These are phyloP conservation scores for Pollicipes pollicipes DNA, from an alignment of 1,140 invertebrate species.

Conservation along the genomic window DNA sequence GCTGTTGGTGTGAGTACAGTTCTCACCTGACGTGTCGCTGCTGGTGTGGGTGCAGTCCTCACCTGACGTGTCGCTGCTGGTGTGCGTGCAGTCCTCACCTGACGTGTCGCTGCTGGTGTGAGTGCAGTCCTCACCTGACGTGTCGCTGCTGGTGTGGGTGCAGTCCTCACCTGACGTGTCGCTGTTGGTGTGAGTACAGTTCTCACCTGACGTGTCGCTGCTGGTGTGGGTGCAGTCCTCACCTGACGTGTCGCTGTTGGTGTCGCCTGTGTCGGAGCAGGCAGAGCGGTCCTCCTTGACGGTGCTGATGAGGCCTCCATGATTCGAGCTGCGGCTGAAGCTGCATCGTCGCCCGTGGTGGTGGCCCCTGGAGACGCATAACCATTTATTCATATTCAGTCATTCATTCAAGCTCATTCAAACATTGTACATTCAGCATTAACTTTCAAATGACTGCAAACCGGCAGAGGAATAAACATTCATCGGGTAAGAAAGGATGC, in stretches of 20 bases:
- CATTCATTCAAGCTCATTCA: too few relatives aligned
- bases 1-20: constrained; percentile 4
- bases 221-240: not conserved
- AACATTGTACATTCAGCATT: too few relatives aligned
- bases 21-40: too few relatives aligned
- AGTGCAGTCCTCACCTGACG: not conserved
- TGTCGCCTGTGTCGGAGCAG: not conserved
- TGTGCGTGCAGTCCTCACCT: not conserved
- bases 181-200: not conserved
- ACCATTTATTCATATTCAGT: too few relatives aligned
- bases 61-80: too few relatives aligned
- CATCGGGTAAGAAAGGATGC: too few relatives aligned
- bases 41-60: too few relatives aligned
- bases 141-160: not conserved
- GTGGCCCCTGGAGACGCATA: not conserved
- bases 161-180: too few relatives aligned
- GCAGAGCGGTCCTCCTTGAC: not conserved
- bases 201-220: not conserved
- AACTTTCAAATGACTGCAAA: too few relatives aligned
- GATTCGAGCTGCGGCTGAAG: not conserved
- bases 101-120: not conserved
- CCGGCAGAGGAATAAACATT: too few relatives aligned
- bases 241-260: constrained; percentile 3
- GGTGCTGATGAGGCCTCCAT: not conserved
- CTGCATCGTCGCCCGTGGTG: not conserved